Evolutionary conservation across 2,888 invertebrate genomes (phyloP), one percentile per base, ranked within the genome.

Genomic region (Zele albiditarsus): DNA sequence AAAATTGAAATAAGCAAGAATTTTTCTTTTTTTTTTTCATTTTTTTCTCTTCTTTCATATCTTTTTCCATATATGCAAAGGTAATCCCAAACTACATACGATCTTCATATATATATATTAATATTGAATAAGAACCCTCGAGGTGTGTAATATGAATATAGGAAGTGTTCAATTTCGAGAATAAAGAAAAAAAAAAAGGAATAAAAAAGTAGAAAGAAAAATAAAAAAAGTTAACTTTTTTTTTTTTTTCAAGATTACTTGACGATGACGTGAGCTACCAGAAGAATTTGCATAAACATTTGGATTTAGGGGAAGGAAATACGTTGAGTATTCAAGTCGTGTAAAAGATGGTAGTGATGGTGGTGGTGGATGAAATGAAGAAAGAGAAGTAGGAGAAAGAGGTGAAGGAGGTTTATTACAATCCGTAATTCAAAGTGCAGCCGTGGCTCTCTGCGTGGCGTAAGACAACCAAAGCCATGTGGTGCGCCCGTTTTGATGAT

Each of bases 341-440:
- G 28, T 31, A 23, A 42, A 66, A 66, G 31, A 31, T 66, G 70
- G n/a, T n/a, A n/a, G 12, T 12, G 38, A 38, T 38, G 38, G 38
- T 38, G 10, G 38, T 12, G 10, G 38, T 38, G 38, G 38, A 38
- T 38, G 28, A 8, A 46, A 57, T 27, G 33, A 63, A 49, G 33
- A 20, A 23, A 42, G 28, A 46, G 28, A 16, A 3, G 33, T 33
- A n/a, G 62, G 25, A 73, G 31, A n/a, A 38, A 12, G 63, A 67
- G 16, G 38, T n/a, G 23, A 27, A 67, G 49, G 23, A 53, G 28
- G 33, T 53, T 53, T 69, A 69, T 23, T 69, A 49, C 68, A 63
- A 33, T 66, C 42, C 63, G 70, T 73, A 66, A 71, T 68, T 74
- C 75, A 33, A 42, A 23, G 42, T 75, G 49, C 27, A 73, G 68